Percentiles rank a stretch among this genome's conserved stretches.
phyloP scores from a whole-genome alignment of 1,140 invertebrate genomes.

The Frieseomelitta varia region DNA sequence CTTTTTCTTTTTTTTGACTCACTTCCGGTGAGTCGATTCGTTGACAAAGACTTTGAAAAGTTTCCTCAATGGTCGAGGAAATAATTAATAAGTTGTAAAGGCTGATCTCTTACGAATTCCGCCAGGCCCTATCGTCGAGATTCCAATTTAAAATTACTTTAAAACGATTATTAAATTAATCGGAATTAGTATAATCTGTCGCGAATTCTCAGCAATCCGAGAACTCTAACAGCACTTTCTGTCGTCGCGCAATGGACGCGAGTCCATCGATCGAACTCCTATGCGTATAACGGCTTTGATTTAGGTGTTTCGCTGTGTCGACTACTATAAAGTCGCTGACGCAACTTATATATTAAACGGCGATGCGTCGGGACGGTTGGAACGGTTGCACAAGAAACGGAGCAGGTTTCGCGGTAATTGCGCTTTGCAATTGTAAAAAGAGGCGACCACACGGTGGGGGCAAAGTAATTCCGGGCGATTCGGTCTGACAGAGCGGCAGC shows the following conservation, averaged over 20 bases:
- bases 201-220: too few relatives aligned
- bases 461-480: conserved; percentile 1
- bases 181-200: too few relatives aligned
- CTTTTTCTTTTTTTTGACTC: neutral
- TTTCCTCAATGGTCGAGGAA: too few relatives aligned
- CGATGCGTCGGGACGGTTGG: conserved; percentile 9
- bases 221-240: too few relatives aligned
- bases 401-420: conserved; percentile 40
- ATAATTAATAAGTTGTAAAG: too few relatives aligned
- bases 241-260: too few relatives aligned
- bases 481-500: neutral
- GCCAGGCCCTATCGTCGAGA: too few relatives aligned
- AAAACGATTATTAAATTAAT: too few relatives aligned
- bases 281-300: neutral
- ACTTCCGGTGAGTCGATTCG: neutral
- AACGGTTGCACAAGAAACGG: conserved; percentile 24
- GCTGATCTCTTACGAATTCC: too few relatives aligned
- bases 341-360: conserved; percentile 27
- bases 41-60: neutral
- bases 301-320: neutral
- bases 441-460: neutral
- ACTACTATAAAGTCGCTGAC: neutral
- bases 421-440: conserved; percentile 25
- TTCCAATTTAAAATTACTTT: too few relatives aligned
- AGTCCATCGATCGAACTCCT: neutral